Base-by-base conservation (phyloP, 2,888 invertebrate species). In the Tetragonula carbonaria region DNA sequence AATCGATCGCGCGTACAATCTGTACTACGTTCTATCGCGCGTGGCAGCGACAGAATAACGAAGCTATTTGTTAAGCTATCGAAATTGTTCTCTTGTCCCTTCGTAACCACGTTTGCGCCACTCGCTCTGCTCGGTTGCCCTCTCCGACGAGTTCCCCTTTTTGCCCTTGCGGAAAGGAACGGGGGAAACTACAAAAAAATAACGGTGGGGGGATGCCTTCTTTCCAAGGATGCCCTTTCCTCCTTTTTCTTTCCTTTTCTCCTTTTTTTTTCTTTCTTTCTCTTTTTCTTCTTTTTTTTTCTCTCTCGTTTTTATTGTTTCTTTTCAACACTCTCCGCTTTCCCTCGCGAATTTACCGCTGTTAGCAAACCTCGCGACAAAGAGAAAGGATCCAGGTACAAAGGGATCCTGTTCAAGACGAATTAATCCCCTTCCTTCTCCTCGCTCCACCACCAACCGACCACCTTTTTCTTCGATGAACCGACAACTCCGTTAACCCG, bases 1-100 rank as follows among this genome's bases (percentile, higher is more conserved):
- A 85, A 87, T 87, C 87, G 84, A 87, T 87, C 80, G 87, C 72
- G 78, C 83, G 75, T 77, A 76, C 83, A 68, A 62, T 73, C 73
- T 80, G 73, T 67, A 38, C 66, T 67, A 38, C 66, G 73, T 70
- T 74, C 76, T 62, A 66, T 57, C 53, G 67, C 66, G 66, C 75
- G 62, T 55, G 62, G 74, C 74, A 55, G 74, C 74, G 72, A 67
- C 74, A 33, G 71, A 57, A 74, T 72, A 72, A 78, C 82, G 72
- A 75, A 72, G 71, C 70, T 63, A 73, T 75, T 72, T 63, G 72
- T 77, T 72, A 72, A 77, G 63, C 71, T 45, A 72, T 65, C 72
- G 72, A 53, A 77, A 77, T 73, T 78, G 55, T 65, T 78, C 78
- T 13, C 72, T 53, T 63, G 63, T 71, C 71, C 51, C 21, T 71